Evolutionary conservation across 2,797 vertebrate genomes (phyloP), one percentile per base, ranked within the genome.

Genomic region (Anguilla marmorata): DNA sequence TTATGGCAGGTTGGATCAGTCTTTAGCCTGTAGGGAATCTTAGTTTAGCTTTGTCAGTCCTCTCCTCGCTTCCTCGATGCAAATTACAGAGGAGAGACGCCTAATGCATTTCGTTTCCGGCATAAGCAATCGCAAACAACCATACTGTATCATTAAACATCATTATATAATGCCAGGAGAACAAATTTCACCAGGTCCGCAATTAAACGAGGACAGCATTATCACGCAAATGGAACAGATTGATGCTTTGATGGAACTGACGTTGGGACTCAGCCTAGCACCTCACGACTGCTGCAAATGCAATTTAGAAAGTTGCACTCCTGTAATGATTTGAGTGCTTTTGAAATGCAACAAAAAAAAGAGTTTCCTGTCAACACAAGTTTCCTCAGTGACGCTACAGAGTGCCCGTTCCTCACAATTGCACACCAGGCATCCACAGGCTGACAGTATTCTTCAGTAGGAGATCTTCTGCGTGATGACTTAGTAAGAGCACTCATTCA

Each of bases 1-100:
- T 95, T 95, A 93, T 92, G 92, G 92, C 91, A 93, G 94, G 94
- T 92, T 94, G 90, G 92, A 94, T 93, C 90, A 93, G 91, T 93
- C 92, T 93, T 92, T 93, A 92, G 91, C 94, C 94, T 89, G 12
- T 85, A 93, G 95, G 94, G 94, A 94, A 91, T 93, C 94, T 95
- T 90, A 93, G 94, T 96, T 94, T 90, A 91, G 90, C 92, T 91
- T 90, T 90, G 91, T 93, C 92, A 88, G 54, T 92, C 89, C 90
- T 91, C 90, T 91, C 89, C n/a, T 48, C 33, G 19, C 69, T 24
- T 84, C 33, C 74, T 45, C 56, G 88, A 91, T 50, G 90, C 92
- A 93, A 94, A 93, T 95, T 93, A 93, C 92, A 88, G 69, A 54
- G 66, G 74, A 50, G 79, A 91, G 89, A 88, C 90, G 90, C 91